Conservation (phyloP, 1,140 invertebrate genomes). For the Magallana gigas region DNA sequence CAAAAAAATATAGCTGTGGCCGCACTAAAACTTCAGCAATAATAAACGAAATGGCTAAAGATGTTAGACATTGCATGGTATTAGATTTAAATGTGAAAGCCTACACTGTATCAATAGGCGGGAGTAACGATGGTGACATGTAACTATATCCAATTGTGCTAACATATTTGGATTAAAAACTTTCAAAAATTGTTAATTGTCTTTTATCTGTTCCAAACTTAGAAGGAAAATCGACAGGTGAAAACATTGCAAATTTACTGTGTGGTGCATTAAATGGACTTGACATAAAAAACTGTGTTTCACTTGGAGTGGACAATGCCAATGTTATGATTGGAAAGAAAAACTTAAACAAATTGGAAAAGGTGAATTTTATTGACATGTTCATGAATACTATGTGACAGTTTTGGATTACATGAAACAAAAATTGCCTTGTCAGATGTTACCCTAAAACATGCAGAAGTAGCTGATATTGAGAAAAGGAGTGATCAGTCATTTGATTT, state of each 20-base stretch:
- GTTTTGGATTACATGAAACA: conserved; percentile 40
- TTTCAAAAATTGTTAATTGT: conserved; percentile 11
- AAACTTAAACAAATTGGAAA: not conserved
- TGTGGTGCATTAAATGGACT: not conserved
- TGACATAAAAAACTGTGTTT: conserved; percentile 41
- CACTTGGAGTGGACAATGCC: conserved; percentile 32
- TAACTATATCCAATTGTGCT: conserved; percentile 43
- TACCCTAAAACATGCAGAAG: conserved; percentile 54
- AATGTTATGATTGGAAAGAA: not conserved
- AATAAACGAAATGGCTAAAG: conserved; percentile 36
- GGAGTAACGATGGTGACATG: conserved; percentile 12
- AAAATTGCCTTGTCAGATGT: conserved; percentile 31
- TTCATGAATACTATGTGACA: not conserved
- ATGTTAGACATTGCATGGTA: not conserved
- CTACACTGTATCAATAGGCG: conserved; percentile 13
- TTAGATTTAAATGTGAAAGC: conserved; percentile 22
- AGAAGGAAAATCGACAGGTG: conserved; percentile 39
- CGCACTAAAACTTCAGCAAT: conserved; percentile 45
- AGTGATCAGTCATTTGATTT: conserved; percentile 33
- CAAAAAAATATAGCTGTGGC: conserved; percentile 19
- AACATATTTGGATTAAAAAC: conserved; percentile 37
- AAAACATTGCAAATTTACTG: conserved; percentile 42
- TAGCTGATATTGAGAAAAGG: conserved; percentile 41
- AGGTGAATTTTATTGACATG: conserved; percentile 9
- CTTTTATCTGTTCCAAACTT: not conserved